Conservation (phyloP, 2,888 invertebrate genomes). For the Drosophila rubida region DNA sequence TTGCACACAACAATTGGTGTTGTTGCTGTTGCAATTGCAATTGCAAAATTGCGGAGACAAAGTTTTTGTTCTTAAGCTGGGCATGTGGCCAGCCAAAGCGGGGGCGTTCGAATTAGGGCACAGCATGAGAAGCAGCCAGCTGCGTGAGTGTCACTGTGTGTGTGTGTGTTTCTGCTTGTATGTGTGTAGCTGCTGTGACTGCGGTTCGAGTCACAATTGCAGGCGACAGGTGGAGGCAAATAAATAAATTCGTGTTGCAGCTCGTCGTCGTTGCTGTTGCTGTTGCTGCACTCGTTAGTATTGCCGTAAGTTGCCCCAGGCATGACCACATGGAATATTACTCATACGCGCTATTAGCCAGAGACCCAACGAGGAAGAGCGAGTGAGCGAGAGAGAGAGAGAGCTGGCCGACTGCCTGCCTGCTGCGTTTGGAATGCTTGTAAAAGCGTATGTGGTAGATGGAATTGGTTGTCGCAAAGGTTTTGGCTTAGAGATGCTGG, state of each 20-base stretch:
- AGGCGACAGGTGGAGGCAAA: slow-evolving; percentile 60
- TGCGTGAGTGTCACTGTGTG: neutral
- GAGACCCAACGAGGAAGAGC: neutral
- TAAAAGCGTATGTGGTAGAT: slow-evolving; percentile 33
- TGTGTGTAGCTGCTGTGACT: slow-evolving; percentile 4
- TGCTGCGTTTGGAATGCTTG: slow-evolving; percentile 27
- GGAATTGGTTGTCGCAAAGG: slow-evolving; percentile 58
- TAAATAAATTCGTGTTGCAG: slow-evolving; percentile 50
- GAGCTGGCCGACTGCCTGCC: neutral
- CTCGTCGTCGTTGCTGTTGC: slow-evolving; percentile 14
- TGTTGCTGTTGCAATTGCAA: too few species aligned
- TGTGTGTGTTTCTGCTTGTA: slow-evolving; percentile 2
- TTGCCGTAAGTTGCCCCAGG: slow-evolving; percentile 48
- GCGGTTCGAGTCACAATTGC: slow-evolving; percentile 37
- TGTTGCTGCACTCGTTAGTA: slow-evolving; percentile 51
- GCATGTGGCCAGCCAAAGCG: slow-evolving; percentile 1
- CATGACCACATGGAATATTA: slow-evolving; percentile 60
- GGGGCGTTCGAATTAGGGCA: neutral
- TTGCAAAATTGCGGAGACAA: neutral
- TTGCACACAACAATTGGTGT: neutral
- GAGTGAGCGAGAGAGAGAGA: neutral
- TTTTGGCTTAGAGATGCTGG: slow-evolving; percentile 48
- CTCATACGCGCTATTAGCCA: slow-evolving; percentile 64
- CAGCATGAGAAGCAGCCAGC: slow-evolving; percentile 8
- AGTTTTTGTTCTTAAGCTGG: neutral